Evolutionary conservation across 2,888 invertebrate genomes (phyloP), one percentile per base, ranked within the genome.

Genomic region (Tinea pellionella): DNA sequence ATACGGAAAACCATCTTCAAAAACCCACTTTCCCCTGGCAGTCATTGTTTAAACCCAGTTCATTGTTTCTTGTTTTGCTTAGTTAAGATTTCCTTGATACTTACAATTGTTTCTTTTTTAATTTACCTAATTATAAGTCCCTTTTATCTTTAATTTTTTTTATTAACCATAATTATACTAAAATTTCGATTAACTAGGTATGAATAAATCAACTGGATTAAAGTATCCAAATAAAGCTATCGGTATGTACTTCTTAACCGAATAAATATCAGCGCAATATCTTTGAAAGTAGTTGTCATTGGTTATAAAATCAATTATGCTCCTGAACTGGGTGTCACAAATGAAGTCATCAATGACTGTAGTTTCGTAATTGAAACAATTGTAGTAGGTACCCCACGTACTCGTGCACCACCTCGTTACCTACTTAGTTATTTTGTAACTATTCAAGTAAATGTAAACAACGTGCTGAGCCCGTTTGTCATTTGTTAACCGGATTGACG

Each of bases 361-460:
- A 24, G 18, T 53, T 53, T 19, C 24, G 53, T 18, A 53, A 53
- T 53, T 16, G 24, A 53, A 2, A 53, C 53, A 53, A 53, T 53
- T 8, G 53, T n/a, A n/a, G n/a, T n/a, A n/a, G n/a, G n/a, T 53
- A 53, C 19, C 47, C 24, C 53, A 53, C 53, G 53, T 53, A 24
- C 53, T 2, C 11, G n/a, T 53, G 53, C 9, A 6, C 53, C 13
- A 9, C 47, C 47, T 47, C 47, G 47, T 47, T 47, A 47, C 47
- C 47, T 47, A 53, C 53, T 53, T 53, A 11, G 24, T 53, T 18
- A 24, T 53, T 53, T 53, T 53, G 53, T 53, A 53, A 53, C 47
- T 37, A 37, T 37, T 37, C 37, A 47, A 15, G 47, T 47, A 47
- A 47, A 15, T 47, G 47, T 47, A 47, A 47, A 47, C 47, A 47